phyloP scores from a whole-genome alignment of 2,888 invertebrate species.

The Bhutanitis thaidina region DNA sequence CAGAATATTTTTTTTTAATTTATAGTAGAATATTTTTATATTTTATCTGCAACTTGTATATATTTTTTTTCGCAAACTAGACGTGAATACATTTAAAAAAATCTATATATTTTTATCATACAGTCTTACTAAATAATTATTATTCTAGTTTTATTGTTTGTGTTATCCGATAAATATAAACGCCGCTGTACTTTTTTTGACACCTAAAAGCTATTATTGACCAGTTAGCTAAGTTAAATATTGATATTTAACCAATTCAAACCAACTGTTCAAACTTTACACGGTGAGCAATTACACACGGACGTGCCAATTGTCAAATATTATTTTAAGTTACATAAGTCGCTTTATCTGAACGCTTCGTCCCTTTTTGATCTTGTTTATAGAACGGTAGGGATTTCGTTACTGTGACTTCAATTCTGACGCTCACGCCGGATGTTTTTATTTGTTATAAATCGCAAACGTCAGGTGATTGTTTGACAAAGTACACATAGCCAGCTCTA shows the following conservation, averaged over 20 bases:
- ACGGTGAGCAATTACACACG: neutral
- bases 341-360: neutral
- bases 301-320: constrained; percentile 13
- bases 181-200: too few species aligned
- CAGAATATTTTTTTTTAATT: neutral
- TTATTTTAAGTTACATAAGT: neutral
- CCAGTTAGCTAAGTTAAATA: constrained; percentile 7
- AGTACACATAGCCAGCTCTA: too few species aligned
- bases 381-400: neutral
- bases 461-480: too few species aligned
- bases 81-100: too few species aligned
- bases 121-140: too few species aligned
- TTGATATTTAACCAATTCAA: constrained; percentile 1
- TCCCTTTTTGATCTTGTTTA: neutral
- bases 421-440: neutral
- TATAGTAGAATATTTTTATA: too few species aligned
- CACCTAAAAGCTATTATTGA: neutral
- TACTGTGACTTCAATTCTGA: neutral
- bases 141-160: too few species aligned
- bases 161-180: too few species aligned
- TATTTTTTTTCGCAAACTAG: too few species aligned
- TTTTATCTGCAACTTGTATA: too few species aligned
- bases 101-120: too few species aligned
- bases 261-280: constrained; percentile 2
- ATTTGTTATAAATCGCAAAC: too few species aligned